A percentile compares a stretch with the other conserved stretches of the same genome.
phyloP scores from a whole-genome alignment of 2,113 vertebrate species.

The Burhinus bistriatus region DNA sequence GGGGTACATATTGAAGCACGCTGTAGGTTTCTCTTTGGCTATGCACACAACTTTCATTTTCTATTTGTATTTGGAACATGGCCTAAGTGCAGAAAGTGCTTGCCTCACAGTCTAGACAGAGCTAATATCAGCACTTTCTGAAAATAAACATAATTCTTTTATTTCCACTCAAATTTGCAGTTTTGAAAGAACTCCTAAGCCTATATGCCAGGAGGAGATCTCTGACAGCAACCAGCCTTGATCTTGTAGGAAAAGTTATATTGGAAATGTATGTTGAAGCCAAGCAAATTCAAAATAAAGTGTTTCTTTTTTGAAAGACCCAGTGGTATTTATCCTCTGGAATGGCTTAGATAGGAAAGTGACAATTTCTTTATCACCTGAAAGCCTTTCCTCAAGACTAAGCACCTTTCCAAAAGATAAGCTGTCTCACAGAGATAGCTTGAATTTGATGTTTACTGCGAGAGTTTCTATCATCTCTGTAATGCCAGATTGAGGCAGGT shows the following conservation, averaged over 20 bases:
- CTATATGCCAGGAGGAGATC: background rate
- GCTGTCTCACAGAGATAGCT: background rate
- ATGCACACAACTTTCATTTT: background rate
- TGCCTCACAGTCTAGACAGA: background rate
- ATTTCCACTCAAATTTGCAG: background rate
- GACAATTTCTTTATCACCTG: background rate
- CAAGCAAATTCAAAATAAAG: background rate
- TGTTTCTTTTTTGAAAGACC: background rate
- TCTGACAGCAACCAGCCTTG: background rate
- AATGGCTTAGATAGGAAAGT: background rate
- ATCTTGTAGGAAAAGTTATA: background rate
- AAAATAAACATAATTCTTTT: slow-evolving; percentile 1
- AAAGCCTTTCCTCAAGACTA: background rate
- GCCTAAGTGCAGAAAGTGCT: background rate
- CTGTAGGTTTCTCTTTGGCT: background rate
- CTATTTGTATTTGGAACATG: background rate
- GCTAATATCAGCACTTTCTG: background rate
- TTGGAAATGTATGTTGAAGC: background rate
- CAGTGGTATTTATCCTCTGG: background rate
- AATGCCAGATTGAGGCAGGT: background rate
- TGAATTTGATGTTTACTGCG: background rate
- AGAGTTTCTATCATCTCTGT: background rate
- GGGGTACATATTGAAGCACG: background rate
- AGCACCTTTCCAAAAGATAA: background rate
- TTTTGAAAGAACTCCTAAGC: background rate